phyloP scores from a whole-genome alignment of 1,140 invertebrate genomes.

The Ceratina japonica region DNA sequence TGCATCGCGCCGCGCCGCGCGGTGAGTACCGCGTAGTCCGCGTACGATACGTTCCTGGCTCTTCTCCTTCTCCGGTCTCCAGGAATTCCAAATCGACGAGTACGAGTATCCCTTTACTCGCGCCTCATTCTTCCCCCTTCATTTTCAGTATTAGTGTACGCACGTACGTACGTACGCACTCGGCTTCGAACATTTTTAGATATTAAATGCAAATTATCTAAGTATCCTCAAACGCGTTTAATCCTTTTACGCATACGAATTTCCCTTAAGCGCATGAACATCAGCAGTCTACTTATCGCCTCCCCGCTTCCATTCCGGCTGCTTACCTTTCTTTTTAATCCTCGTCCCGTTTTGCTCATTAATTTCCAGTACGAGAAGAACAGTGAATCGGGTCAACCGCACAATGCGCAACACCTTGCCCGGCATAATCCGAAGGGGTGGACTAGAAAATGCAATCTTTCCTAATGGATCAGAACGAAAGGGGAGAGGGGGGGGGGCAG shows the following conservation, averaged over 20 bases:
- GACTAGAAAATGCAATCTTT: constrained; percentile 67
- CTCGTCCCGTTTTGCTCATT: constrained; percentile 11
- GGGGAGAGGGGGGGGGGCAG: no score
- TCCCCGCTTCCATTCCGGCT: not conserved
- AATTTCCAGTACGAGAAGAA: constrained; percentile 33
- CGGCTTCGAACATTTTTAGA: no score
- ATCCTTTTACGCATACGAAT: no score
- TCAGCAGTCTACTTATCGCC: no score
- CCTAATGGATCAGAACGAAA: constrained; percentile 56
- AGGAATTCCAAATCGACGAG: constrained; percentile 36
- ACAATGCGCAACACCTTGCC: constrained; percentile 49
- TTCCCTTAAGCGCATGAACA: no score
- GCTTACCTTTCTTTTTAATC: not conserved
- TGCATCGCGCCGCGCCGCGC: not conserved
- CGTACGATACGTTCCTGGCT: constrained; percentile 12
- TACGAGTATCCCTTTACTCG: not conserved
- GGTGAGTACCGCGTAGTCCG: not conserved
- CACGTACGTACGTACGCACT: no score
- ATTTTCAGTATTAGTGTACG: not conserved
- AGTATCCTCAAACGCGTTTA: no score
- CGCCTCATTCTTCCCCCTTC: not conserved
- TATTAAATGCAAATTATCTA: no score
- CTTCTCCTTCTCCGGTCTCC: not conserved
- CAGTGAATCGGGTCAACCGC: constrained; percentile 39
- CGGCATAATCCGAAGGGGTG: constrained; percentile 41